phyloP scores from a whole-genome alignment of 2,797 vertebrate genomes.

The Adelosebastes latens region DNA sequence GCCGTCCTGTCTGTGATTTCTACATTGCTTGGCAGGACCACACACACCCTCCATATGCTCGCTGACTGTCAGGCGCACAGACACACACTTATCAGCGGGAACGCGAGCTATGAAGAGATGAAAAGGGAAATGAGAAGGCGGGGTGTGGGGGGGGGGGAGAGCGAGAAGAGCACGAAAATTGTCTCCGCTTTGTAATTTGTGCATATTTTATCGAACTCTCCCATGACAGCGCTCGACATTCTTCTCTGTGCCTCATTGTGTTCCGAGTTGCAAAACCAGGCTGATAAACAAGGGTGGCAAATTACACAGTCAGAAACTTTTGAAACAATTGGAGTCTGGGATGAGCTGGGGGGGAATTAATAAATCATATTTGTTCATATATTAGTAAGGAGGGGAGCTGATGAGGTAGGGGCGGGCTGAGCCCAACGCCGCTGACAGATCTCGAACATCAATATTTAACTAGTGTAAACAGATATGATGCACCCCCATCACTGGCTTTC shows the following conservation, averaged over 20 bases:
- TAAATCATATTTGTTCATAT: conserved; percentile 82
- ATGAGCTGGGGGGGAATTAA: conserved; percentile 70
- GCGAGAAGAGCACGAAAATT: conserved; percentile 37
- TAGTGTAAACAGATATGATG: conserved; percentile 68
- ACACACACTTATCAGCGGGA: conserved; percentile 51
- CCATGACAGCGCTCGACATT: conserved; percentile 62
- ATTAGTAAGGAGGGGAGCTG: conserved; percentile 75
- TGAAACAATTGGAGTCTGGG: conserved; percentile 62
- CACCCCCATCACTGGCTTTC: conserved; percentile 7
- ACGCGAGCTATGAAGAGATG: conserved; percentile 52
- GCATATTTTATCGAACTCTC: conserved; percentile 73
- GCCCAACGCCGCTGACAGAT: conserved; percentile 60
- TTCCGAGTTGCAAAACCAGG: conserved; percentile 50
- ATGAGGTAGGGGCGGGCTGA: conserved; percentile 60
- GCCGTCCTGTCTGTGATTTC: conserved; percentile 66
- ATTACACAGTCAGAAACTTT: conserved; percentile 71
- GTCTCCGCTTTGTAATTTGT: conserved; percentile 73
- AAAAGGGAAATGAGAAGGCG: conserved; percentile 57
- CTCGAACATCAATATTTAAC: conserved; percentile 78
- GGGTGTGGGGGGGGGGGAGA: not conserved
- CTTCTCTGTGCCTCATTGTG: conserved; percentile 62
- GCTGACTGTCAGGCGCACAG: conserved; percentile 55
- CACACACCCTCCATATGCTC: conserved; percentile 73
- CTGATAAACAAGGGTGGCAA: conserved; percentile 74
- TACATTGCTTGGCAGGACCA: conserved; percentile 71